These are phyloP conservation scores for Tympanuchus pallidicinctus DNA, from an alignment of 2,113 vertebrate species.

Conservation along the genomic window DNA sequence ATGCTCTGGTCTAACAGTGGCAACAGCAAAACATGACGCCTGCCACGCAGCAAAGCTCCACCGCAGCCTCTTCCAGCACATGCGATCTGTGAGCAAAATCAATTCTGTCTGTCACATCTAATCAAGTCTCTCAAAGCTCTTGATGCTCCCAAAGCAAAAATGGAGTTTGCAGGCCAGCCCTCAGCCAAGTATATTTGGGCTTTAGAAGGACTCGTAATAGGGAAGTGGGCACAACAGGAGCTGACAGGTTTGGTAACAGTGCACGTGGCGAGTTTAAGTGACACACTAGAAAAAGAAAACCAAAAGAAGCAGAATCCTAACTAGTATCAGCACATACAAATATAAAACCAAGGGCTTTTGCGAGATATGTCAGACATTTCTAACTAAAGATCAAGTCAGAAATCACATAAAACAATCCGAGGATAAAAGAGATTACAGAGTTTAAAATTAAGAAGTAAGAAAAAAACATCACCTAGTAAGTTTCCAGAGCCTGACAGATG, in stretches of 20 bases:
- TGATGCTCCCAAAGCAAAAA: not conserved
- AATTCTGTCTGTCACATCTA: not conserved
- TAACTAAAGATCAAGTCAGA: not conserved
- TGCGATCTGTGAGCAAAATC: not conserved
- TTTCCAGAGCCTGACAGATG: not conserved
- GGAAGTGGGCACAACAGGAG: not conserved
- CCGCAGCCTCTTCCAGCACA: not conserved
- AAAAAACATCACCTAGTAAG: not conserved
- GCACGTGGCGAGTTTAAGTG: not conserved
- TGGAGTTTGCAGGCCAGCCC: accelerated
- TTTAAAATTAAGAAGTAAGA: not conserved
- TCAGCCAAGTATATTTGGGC: not conserved
- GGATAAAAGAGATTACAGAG: not conserved
- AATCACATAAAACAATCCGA: not conserved
- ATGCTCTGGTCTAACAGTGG: not conserved
- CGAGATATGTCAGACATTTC: not conserved
- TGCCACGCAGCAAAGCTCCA: not conserved
- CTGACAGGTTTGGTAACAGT: not conserved
- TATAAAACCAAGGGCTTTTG: not conserved
- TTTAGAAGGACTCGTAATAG: not conserved
- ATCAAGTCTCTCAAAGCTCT: not conserved
- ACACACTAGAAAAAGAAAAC: not conserved
- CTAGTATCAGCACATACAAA: not conserved
- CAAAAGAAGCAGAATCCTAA: not conserved
- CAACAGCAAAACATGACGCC: not conserved